Percentiles rank a stretch among this genome's conserved stretches.
These are phyloP conservation scores for Dendropsophus ebraccatus DNA, from an alignment of 2,113 vertebrate genomes.

Conservation along the genomic window DNA sequence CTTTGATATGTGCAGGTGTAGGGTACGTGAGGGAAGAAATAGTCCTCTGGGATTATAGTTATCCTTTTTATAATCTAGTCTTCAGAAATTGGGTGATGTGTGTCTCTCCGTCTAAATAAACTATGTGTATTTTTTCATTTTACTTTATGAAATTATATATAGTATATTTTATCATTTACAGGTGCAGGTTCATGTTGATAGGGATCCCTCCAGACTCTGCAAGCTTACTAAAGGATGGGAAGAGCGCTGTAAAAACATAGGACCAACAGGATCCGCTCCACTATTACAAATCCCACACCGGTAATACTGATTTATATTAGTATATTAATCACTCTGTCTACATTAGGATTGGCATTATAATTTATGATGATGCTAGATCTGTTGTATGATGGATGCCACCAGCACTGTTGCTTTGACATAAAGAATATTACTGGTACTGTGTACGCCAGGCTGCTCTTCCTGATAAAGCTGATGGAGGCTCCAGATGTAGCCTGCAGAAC, in stretches of 20 bases:
- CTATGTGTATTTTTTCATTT: background rate
- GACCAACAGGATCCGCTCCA: conserved; percentile 67
- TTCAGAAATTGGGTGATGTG: too few species aligned
- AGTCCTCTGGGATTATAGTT: too few species aligned
- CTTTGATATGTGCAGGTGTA: too few species aligned
- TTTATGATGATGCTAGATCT: background rate
- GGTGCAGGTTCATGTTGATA: conserved; percentile 74
- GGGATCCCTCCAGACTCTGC: conserved; percentile 74
- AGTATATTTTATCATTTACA: conserved; percentile 59
- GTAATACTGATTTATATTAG: conserved; percentile 65
- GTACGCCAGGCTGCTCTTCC: background rate
- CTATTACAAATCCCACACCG: conserved; percentile 73
- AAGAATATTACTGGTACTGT: background rate
- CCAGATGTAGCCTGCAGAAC: too few species aligned
- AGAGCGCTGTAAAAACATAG: conserved; percentile 68
- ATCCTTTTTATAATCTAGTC: too few species aligned
- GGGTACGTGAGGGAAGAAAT: too few species aligned
- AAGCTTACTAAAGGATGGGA: conserved; percentile 79
- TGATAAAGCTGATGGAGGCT: background rate
- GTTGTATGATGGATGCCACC: background rate
- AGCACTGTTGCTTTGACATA: background rate
- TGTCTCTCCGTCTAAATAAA: too few species aligned
- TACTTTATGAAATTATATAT: background rate
- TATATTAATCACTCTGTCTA: background rate
- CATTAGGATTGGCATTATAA: background rate